Evolutionary conservation across 2,888 invertebrate genomes (phyloP).

Genomic region (Acanthopleura granulata): DNA sequence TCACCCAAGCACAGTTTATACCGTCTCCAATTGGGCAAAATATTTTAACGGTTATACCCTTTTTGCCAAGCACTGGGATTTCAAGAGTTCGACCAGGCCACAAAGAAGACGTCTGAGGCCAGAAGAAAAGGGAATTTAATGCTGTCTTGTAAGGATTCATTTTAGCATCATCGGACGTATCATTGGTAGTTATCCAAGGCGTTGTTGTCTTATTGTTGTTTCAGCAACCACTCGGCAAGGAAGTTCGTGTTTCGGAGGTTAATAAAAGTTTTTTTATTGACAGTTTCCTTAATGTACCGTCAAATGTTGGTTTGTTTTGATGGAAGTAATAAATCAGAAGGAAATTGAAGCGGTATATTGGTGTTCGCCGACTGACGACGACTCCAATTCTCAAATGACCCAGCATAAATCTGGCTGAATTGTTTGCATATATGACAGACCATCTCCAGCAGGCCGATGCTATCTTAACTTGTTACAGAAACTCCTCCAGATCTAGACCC

Average conservation of each 20-base stretch:
- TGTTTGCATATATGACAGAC: slow-evolving; percentile 15
- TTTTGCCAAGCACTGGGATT: too few species aligned
- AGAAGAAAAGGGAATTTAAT: too few species aligned
- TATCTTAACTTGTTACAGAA: slow-evolving; percentile 15
- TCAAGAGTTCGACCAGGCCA: too few species aligned
- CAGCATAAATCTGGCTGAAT: slow-evolving; percentile 11
- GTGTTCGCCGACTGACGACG: slow-evolving; percentile 8
- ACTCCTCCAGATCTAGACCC: too few species aligned
- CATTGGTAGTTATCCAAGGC: background rate
- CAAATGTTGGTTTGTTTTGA: slow-evolving; percentile 3
- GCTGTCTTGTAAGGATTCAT: too few species aligned
- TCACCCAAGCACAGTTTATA: background rate
- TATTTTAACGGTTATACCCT: too few species aligned
- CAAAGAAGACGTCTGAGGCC: too few species aligned
- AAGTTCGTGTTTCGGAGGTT: background rate
- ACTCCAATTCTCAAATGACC: slow-evolving; percentile 3
- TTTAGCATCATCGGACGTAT: too few species aligned
- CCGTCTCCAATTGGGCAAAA: background rate
- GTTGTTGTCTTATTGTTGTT: background rate
- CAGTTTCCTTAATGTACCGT: background rate
- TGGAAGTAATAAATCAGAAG: slow-evolving; percentile 12
- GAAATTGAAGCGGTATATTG: slow-evolving; percentile 16
- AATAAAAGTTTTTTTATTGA: slow-evolving; percentile 9
- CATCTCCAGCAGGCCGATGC: slow-evolving; percentile 1
- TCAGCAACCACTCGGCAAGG: background rate